Evolutionary conservation across 2,888 invertebrate genomes (phyloP).

Genomic region (Heliconius cydno): DNA sequence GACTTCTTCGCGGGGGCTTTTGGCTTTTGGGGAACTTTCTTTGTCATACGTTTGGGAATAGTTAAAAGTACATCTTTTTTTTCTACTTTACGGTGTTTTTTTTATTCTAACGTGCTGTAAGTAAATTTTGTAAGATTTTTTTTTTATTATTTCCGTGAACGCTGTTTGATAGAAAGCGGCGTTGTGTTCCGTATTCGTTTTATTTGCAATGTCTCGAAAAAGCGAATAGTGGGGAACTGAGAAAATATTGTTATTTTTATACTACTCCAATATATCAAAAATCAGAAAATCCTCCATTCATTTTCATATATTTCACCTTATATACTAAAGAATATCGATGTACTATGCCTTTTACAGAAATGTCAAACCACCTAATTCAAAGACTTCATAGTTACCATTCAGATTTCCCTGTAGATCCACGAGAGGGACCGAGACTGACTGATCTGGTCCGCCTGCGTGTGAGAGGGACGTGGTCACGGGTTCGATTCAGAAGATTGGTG

Average conservation of each 20-base stretch:
- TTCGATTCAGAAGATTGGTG: conserved; percentile 79
- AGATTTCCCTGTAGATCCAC: conserved; percentile 79
- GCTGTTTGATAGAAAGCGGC: not conserved
- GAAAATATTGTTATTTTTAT: no score
- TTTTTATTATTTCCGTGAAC: not conserved
- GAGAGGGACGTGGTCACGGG: conserved; percentile 71
- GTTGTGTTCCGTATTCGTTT: not conserved
- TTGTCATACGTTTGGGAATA: conserved; percentile 40
- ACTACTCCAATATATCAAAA: no score
- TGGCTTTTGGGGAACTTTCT: conserved; percentile 19
- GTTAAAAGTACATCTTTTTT: conserved; percentile 1
- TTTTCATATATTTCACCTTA: conserved; percentile 36
- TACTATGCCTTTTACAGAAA: conserved; percentile 71
- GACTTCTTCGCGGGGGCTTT: conserved; percentile 30
- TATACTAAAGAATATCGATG: conserved; percentile 58
- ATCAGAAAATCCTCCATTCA: not conserved
- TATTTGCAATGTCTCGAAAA: not conserved
- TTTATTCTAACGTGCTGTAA: not conserved
- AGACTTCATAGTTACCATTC: conserved; percentile 70
- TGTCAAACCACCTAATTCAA: conserved; percentile 81
- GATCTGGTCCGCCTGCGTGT: conserved; percentile 46
- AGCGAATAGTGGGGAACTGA: no score
- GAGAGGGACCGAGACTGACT: conserved; percentile 53
- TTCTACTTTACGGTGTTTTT: not conserved
- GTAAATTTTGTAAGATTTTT: not conserved